phyloP scores from a whole-genome alignment of 2,113 vertebrate genomes.

The Murina feae region DNA sequence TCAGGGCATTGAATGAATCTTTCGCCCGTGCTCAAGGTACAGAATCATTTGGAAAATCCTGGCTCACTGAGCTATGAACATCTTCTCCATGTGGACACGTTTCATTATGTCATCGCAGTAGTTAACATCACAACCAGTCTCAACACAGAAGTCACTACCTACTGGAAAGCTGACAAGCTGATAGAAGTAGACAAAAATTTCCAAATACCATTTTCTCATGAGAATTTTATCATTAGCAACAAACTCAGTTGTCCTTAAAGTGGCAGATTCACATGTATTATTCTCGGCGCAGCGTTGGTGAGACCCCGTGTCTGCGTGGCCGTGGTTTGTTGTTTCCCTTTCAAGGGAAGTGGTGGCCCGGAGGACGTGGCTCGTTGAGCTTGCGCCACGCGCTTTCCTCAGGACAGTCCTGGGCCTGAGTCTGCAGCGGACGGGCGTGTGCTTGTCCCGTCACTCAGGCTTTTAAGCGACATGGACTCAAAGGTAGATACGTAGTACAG shows the following conservation, averaged over 20 bases:
- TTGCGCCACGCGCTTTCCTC: too few species aligned
- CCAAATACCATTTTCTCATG: not conserved
- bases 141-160: not conserved
- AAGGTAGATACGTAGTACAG: not conserved
- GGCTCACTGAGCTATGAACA: not conserved
- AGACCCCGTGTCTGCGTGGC: not conserved
- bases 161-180: too few species aligned
- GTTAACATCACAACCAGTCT: not conserved
- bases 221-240: not conserved
- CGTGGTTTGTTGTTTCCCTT: not conserved
- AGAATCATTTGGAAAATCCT: not conserved
- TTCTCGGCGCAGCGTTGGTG: not conserved
- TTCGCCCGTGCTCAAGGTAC: accelerated
- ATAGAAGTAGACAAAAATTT: too few species aligned
- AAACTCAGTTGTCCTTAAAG: not conserved
- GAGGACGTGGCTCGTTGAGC: not conserved
- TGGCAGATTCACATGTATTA: not conserved
- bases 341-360: not conserved
- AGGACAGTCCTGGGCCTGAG: too few species aligned
- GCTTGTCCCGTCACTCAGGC: too few species aligned
- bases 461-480: not conserved
- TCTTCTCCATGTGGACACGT: not conserved
- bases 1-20: too few species aligned
- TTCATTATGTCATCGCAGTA: accelerated
- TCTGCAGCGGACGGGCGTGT: not conserved